These are phyloP conservation scores for Eleutherodactylus coqui DNA, from an alignment of 2,797 vertebrate genomes.

Conservation along the genomic window DNA sequence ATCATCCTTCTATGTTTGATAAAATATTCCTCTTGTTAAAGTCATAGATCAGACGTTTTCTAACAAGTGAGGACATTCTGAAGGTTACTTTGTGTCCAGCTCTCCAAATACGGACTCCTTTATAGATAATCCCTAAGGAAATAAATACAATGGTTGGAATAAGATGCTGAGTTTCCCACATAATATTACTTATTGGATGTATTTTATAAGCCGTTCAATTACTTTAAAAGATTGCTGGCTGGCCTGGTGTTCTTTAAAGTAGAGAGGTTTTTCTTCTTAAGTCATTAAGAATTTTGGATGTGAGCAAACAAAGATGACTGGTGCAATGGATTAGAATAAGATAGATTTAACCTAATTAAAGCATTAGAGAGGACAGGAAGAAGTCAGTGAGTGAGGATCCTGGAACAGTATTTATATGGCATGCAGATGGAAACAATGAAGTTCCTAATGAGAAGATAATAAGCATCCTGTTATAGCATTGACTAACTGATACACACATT, in stretches of 20 bases:
- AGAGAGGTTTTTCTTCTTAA: conserved; percentile 29
- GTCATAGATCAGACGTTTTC: not conserved
- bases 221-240: conserved; percentile 53
- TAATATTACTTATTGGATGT: conserved; percentile 58
- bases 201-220: conserved; percentile 57
- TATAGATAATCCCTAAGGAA: conserved; percentile 45
- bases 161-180: conserved; percentile 29
- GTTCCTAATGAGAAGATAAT: conserved; percentile 6
- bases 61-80: conserved; percentile 43
- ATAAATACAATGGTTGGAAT: conserved; percentile 34
- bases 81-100: conserved; percentile 41
- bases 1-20: conserved; percentile 15
- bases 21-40: conserved; percentile 16
- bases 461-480: not conserved
- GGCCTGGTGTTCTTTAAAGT: conserved; percentile 31
- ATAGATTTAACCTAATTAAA: conserved; percentile 57
- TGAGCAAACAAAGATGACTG: conserved; percentile 52
- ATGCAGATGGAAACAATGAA: not conserved
- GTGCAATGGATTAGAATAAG: conserved; percentile 46
- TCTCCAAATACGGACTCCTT: conserved; percentile 33
- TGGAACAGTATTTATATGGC: not conserved
- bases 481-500: not conserved
- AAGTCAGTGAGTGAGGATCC: conserved; percentile 6
- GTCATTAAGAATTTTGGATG: conserved; percentile 41
- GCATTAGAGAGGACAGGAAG: not conserved